phyloP scores from a whole-genome alignment of 2,888 invertebrate species.

The Drosophila acutilabella region DNA sequence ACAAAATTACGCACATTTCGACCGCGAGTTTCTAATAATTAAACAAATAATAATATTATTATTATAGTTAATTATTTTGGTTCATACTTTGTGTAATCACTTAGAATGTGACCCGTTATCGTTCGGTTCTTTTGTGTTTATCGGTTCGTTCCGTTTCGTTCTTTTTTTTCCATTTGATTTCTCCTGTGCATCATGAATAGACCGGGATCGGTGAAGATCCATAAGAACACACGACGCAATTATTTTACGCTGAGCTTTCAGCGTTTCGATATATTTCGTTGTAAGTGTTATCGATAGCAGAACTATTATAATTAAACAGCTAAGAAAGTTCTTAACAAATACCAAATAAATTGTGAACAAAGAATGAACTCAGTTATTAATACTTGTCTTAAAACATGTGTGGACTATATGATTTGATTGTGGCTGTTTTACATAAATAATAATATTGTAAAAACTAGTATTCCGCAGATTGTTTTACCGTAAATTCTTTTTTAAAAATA shows the following conservation, averaged over 20 bases:
- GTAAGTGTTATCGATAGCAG: conserved; percentile 70
- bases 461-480: too few relatives aligned
- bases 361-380: too few relatives aligned
- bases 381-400: too few relatives aligned
- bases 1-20: conserved; percentile 1
- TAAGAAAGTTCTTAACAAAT: not conserved
- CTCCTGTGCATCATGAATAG: conserved; percentile 53
- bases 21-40: not conserved
- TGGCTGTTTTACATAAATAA: too few relatives aligned
- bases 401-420: too few relatives aligned
- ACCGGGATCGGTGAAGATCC: conserved; percentile 73
- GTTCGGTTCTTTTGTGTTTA: conserved; percentile 6
- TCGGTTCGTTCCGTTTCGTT: conserved; percentile 4
- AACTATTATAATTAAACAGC: too few relatives aligned
- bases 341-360: not conserved
- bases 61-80: not conserved
- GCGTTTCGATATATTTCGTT: conserved; percentile 81
- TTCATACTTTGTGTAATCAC: not conserved
- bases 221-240: conserved; percentile 80
- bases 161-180: not conserved
- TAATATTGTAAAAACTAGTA: too few relatives aligned
- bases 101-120: conserved; percentile 40
- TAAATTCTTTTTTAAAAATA: too few relatives aligned
- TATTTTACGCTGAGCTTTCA: conserved; percentile 82
- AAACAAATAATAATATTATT: not conserved